These are phyloP conservation scores for Timema podura DNA, from an alignment of 2,888 invertebrate species.

Conservation along the genomic window DNA sequence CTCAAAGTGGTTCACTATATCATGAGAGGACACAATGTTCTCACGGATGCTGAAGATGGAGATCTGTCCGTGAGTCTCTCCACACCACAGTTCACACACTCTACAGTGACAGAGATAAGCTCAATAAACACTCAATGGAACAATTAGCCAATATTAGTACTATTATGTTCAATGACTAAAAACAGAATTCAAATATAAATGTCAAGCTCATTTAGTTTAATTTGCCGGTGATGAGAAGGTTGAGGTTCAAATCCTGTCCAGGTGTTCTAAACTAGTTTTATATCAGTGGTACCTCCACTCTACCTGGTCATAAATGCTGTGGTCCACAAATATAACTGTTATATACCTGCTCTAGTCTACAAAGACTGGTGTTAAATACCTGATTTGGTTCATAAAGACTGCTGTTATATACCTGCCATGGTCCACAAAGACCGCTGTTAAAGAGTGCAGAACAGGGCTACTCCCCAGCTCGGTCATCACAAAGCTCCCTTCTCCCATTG, in stretches of 20 bases:
- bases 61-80: conserved; percentile 75
- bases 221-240: no score
- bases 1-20: conserved; percentile 59
- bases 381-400: background rate
- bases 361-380: no score
- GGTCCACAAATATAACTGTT: no score
- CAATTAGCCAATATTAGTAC: background rate
- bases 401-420: conserved; percentile 41
- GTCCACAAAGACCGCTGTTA: conserved; percentile 55
- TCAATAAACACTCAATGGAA: background rate
- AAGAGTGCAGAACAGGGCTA: conserved; percentile 62
- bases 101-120: conserved; percentile 28
- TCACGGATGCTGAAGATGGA: conserved; percentile 71
- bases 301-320: no score
- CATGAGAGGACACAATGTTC: conserved; percentile 69
- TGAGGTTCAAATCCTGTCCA: no score
- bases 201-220: no score
- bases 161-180: no score
- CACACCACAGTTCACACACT: conserved; percentile 79
- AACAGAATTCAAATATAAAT: no score
- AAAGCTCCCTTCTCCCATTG: conserved; percentile 68
- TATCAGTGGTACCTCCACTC: no score
- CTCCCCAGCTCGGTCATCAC: conserved; percentile 73
- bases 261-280: no score
- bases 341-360: no score